Evolutionary conservation across 2,888 invertebrate species (phyloP), one percentile per base, ranked within the genome.

Genomic region (Boloria selene): DNA sequence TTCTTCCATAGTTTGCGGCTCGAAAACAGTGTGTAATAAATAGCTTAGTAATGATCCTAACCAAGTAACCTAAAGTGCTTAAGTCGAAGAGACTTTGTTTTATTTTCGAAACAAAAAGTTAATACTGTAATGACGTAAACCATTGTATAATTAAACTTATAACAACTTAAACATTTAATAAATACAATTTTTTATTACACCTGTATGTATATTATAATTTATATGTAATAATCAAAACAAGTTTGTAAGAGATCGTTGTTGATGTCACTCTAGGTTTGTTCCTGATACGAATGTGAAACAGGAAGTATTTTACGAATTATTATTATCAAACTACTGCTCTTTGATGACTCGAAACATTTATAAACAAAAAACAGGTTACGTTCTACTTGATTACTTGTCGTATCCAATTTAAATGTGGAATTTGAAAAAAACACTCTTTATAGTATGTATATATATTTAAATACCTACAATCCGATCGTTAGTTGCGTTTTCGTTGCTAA

Each of bases 241-340:
- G 31, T 65, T 65, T 31, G 52, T 14, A 53, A 63, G 56, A 51
- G 44, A 61, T 47, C 61, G 45, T 61, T 42, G 49, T 51, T 70
- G 71, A 68, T 67, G 69, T 68, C 69, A 68, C 60, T 53, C 55
- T 45, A 42, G 62, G 42, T 53, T 63, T 58, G 58, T 71, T 68
- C 58, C 62, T 65, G 68, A 68, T 68, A 47, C 55, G 60, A 64
- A 65, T 68, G 65, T 64, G 44, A 64, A 68, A 62, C 71, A 71
- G 71, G 72, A 72, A 72, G 70, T 71, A 63, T 47, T 44, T 59
- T 44, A 59, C 64, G 55, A 68, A 68, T 65, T 69, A 70, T 62
- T 70, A 68, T 64, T 70, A 69, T 70, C 67, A 65, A 72, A 72
- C 70, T 69, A 71, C 65, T 74, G 73, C 72, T 71, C 71, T 74